These are phyloP conservation scores for Eulimnadia texana DNA, from an alignment of 1,140 invertebrate species.

Conservation along the genomic window DNA sequence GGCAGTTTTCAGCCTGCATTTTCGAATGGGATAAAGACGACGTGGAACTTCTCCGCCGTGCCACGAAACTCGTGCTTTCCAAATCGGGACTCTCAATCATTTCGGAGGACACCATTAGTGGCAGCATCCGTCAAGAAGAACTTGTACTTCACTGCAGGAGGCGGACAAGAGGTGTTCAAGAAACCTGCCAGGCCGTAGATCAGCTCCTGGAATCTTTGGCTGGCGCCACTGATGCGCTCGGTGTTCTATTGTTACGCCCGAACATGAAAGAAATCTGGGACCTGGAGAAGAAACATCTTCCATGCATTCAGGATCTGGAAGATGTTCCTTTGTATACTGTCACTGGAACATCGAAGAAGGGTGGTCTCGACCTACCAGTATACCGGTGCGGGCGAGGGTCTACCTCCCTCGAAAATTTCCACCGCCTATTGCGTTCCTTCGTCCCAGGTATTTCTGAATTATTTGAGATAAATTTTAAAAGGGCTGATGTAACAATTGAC, in stretches of 20 bases:
- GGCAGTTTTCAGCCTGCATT: background rate
- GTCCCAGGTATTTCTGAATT: slow-evolving; percentile 5
- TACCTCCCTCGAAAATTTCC: slow-evolving; percentile 5
- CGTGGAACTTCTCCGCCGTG: background rate
- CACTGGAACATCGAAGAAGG: background rate
- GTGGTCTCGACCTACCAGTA: background rate
- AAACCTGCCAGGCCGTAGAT: background rate
- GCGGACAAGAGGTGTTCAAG: background rate
- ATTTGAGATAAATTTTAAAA: background rate
- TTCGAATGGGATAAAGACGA: background rate
- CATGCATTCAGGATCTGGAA: background rate
- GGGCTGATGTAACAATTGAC: background rate
- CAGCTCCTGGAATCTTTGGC: background rate
- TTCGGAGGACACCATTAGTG: background rate
- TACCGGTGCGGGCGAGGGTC: slow-evolving; percentile 6
- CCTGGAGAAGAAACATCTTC: background rate
- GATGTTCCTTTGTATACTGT: background rate
- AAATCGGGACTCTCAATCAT: background rate
- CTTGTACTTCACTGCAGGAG: background rate
- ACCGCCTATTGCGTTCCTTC: background rate
- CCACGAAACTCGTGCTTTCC: background rate
- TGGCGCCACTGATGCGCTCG: background rate
- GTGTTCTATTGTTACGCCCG: background rate
- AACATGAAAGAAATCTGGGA: background rate
- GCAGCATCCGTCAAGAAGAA: background rate